Evolutionary conservation across 2,113 vertebrate genomes (phyloP).

Genomic region (Petrocephalus zakoni): DNA sequence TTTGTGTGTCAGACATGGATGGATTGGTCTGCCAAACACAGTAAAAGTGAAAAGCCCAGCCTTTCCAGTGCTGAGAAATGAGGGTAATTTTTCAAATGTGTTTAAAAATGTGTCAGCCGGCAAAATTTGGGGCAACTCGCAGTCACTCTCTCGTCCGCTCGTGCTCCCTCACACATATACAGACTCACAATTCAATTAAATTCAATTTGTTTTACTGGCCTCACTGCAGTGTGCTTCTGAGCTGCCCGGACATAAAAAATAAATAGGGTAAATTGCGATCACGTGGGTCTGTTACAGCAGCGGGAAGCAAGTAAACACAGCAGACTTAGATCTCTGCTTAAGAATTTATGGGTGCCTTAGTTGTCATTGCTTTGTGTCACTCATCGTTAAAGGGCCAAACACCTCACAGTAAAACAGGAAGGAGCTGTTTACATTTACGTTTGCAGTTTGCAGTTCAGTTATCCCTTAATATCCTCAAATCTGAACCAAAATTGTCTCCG

Average conservation of each 20-base stretch:
- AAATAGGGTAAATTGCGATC: neutral
- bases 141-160: constrained; percentile 33
- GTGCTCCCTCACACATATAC: constrained; percentile 26
- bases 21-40: constrained; percentile 31
- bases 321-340: neutral
- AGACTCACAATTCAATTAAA: constrained; percentile 5
- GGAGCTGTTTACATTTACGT: neutral
- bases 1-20: constrained; percentile 22
- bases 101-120: constrained; percentile 37
- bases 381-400: neutral
- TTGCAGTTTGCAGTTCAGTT: neutral
- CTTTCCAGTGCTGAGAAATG: constrained; percentile 33
- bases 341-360: neutral
- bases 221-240: neutral
- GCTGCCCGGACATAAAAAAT: neutral
- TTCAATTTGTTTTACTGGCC: constrained; percentile 9
- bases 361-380: neutral
- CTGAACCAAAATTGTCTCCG: neutral
- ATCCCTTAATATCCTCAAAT: neutral
- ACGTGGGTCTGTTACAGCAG: neutral
- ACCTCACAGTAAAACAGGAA: neutral
- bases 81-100: constrained; percentile 40
- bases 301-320: neutral
- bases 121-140: constrained; percentile 16
- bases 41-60: constrained; percentile 28